A percentile compares a stretch with the other conserved stretches of the same genome.
phyloP scores from a whole-genome alignment of 2,797 vertebrate genomes.

The Cyclura pinguis region DNA sequence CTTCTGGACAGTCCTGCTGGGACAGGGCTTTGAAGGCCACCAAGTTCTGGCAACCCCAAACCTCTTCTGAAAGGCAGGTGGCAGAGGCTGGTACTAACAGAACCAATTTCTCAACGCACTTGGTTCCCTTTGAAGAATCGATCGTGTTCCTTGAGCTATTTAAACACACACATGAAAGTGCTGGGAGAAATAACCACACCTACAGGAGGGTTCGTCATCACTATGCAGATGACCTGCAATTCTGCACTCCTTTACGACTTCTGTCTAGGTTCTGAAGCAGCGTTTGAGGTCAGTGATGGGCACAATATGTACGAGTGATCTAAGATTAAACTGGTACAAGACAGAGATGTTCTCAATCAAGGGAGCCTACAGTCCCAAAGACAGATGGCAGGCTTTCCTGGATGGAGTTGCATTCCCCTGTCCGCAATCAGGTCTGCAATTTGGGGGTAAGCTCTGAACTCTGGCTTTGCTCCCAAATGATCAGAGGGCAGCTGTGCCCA shows the following conservation, averaged over 20 bases:
- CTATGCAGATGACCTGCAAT: neutral
- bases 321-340: neutral
- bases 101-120: neutral
- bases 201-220: neutral
- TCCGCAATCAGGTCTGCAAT: neutral
- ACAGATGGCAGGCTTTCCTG: neutral
- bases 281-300: neutral
- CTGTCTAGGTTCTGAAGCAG: neutral
- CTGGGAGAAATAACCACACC: neutral
- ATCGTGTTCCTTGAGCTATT: neutral
- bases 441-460: neutral
- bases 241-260: too few relatives aligned
- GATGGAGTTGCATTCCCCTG: neutral
- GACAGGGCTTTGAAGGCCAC: neutral
- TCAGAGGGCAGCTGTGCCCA: neutral
- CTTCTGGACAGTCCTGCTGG: neutral
- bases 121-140: neutral
- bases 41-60: neutral
- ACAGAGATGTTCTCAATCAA: neutral
- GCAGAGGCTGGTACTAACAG: neutral
- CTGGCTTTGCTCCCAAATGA: neutral
- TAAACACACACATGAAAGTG: neutral
- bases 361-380: neutral
- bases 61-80: too few relatives aligned
- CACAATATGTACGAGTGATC: neutral